Base-by-base conservation (phyloP, 2,888 invertebrate species). In the Phaonia tiefii region DNA sequence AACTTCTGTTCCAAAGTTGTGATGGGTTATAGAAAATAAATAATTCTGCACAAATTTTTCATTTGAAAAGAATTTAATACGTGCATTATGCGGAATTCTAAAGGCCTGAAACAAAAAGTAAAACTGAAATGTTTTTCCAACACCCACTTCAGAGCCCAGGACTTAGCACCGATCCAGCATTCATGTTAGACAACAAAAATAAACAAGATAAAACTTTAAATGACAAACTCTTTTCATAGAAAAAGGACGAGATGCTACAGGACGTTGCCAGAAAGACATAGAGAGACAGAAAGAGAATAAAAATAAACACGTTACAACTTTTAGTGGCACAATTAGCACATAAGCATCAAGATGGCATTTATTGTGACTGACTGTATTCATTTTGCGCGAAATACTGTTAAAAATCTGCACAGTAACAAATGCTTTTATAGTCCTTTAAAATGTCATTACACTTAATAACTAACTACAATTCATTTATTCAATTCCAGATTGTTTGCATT, bases 401-500 rank as follows among this genome's bases (percentile, higher is more conserved):
- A n/a, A n/a, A n/a, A n/a, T n/a, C n/a, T n/a, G n/a, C n/a, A n/a
- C n/a, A n/a, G n/a, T n/a, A n/a, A n/a, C n/a, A n/a, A n/a, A n/a
- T n/a, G n/a, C n/a, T n/a, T n/a, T n/a, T n/a, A n/a, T n/a, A n/a
- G n/a, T n/a, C n/a, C n/a, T n/a, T n/a, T n/a, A n/a, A n/a, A n/a
- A n/a, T n/a, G n/a, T n/a, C n/a, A n/a, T n/a, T 31, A 31, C 31
- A 31, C 31, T 31, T 31, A 31, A 31, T 31, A 31, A 31, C 17
- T n/a, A n/a, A 46, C 17, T 49, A 3, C 15, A 8, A 15, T 63
- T 46, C 22, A 56, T 77, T 77, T 58, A 49, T 76, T 76, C 42
- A 26, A 74, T 79, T 78, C 73, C 54, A 80, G 79, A 67, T 79
- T 58, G 42, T 77, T 51, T 75, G 66, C 39, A 51, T 49, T 44